Conservation (phyloP, 2,888 invertebrate genomes). For the Mycalesis mineus region DNA sequence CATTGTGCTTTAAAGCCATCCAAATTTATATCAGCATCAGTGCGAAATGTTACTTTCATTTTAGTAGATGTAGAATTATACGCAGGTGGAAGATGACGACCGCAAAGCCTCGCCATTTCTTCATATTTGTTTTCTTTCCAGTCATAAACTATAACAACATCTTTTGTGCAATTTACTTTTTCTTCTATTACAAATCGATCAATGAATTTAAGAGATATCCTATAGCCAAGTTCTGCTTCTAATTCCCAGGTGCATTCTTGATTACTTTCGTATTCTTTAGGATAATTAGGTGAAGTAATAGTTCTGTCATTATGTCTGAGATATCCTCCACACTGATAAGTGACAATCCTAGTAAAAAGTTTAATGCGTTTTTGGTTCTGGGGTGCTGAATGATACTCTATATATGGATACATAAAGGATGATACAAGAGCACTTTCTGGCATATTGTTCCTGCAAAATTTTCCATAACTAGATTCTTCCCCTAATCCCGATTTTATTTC, state of each 20-base stretch:
- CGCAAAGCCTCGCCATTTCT: constrained; percentile 81
- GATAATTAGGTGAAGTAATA: constrained; percentile 80
- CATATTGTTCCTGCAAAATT: constrained; percentile 79
- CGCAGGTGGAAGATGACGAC: constrained; percentile 76
- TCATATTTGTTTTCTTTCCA: constrained; percentile 73
- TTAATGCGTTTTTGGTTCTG: constrained; percentile 42
- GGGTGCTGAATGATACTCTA: constrained; percentile 83
- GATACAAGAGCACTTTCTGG: constrained; percentile 64
- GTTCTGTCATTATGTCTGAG: constrained; percentile 61
- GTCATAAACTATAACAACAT: constrained; percentile 83
- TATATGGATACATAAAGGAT: constrained; percentile 75
- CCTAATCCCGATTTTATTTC: constrained; percentile 75
- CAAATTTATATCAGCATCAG: constrained; percentile 80
- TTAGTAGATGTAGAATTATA: constrained; percentile 81
- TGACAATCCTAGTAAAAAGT: constrained; percentile 42
- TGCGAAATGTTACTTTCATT: constrained; percentile 85
- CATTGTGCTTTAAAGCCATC: constrained; percentile 86
- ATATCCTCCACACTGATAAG: constrained; percentile 84
- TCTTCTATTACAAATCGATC: constrained; percentile 87
- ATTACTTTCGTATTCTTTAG: constrained; percentile 83
- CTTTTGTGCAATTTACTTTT: constrained; percentile 83
- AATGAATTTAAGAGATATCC: constrained; percentile 82
- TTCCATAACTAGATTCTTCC: constrained; percentile 76
- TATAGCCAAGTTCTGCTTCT: constrained; percentile 79
- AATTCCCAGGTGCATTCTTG: constrained; percentile 90